These are phyloP conservation scores for Enteromius treurensis DNA, from an alignment of 2,797 vertebrate species.

Conservation along the genomic window DNA sequence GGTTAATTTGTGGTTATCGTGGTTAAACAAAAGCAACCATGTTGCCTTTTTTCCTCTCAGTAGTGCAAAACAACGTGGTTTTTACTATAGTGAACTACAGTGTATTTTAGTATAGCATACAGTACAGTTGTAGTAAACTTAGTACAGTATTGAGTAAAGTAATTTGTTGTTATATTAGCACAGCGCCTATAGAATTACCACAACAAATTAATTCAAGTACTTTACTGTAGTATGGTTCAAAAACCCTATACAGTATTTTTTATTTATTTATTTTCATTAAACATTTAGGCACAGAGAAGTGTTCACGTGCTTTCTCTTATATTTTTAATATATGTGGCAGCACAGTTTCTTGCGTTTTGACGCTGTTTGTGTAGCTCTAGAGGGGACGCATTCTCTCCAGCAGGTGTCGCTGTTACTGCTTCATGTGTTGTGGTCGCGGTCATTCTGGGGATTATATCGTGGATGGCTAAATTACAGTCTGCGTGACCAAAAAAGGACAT, in stretches of 20 bases:
- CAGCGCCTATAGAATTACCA: too few species aligned
- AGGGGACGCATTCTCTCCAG: constrained; percentile 72
- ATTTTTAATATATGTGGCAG: constrained; percentile 20
- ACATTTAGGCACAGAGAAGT: constrained; percentile 2
- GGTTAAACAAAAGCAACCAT: not conserved
- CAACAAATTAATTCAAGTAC: too few species aligned
- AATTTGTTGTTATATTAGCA: too few species aligned
- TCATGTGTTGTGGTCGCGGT: constrained; percentile 47
- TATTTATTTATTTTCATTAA: not conserved
- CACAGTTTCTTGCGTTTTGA: not conserved
- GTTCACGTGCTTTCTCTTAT: constrained; percentile 2
- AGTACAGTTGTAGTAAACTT: too few species aligned
- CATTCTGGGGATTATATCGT: constrained; percentile 62
- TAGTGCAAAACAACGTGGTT: not conserved
- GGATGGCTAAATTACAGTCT: constrained; percentile 58
- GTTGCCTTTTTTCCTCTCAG: not conserved
- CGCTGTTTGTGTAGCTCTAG: not conserved
- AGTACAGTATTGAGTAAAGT: too few species aligned
- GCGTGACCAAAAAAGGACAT: constrained; percentile 80
- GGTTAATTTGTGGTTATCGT: too few species aligned
- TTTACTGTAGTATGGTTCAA: too few species aligned
- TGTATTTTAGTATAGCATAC: too few species aligned
- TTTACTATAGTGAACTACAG: too few species aligned
- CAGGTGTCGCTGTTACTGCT: constrained; percentile 73
- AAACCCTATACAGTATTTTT: too few species aligned